phyloP scores from a whole-genome alignment of 2,888 invertebrate species.

The Platycnemis pennipes region DNA sequence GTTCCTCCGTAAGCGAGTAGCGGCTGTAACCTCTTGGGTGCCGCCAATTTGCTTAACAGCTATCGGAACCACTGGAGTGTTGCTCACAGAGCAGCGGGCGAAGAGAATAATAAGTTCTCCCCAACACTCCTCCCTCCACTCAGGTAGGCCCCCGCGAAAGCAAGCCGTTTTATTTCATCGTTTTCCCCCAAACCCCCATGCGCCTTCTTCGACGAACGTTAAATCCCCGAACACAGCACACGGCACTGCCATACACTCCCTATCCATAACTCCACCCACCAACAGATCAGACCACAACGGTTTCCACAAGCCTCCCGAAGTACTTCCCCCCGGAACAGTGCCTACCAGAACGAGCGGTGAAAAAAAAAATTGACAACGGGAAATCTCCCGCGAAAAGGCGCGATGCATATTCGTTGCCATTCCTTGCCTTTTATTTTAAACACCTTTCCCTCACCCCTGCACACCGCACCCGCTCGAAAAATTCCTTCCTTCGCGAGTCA shows the following conservation, averaged over 20 bases:
- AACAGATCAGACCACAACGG: no score
- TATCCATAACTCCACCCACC: no score
- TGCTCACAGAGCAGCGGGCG: constrained; percentile 47
- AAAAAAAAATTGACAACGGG: constrained; percentile 73
- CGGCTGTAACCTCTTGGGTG: constrained; percentile 58
- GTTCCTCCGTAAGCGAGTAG: constrained; percentile 69
- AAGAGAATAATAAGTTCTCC: constrained; percentile 60
- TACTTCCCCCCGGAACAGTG: no score
- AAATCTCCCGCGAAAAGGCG: constrained; percentile 20
- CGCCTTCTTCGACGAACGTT: neutral
- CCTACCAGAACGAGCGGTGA: no score
- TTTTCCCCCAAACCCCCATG: constrained; percentile 71
- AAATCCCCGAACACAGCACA: neutral
- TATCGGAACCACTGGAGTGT: constrained; percentile 44
- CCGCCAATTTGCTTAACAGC: constrained; percentile 69
- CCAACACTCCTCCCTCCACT: neutral
- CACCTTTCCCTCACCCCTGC: neutral
- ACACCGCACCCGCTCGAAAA: neutral
- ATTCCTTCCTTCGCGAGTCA: constrained; percentile 21
- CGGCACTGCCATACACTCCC: no score
- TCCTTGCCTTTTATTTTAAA: neutral
- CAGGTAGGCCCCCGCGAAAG: constrained; percentile 73
- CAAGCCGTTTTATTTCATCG: constrained; percentile 70
- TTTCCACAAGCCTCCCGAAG: no score
- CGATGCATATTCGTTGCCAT: constrained; percentile 29